These are phyloP conservation scores for Anhinga anhinga DNA, from an alignment of 2,113 vertebrate species.

Conservation along the genomic window DNA sequence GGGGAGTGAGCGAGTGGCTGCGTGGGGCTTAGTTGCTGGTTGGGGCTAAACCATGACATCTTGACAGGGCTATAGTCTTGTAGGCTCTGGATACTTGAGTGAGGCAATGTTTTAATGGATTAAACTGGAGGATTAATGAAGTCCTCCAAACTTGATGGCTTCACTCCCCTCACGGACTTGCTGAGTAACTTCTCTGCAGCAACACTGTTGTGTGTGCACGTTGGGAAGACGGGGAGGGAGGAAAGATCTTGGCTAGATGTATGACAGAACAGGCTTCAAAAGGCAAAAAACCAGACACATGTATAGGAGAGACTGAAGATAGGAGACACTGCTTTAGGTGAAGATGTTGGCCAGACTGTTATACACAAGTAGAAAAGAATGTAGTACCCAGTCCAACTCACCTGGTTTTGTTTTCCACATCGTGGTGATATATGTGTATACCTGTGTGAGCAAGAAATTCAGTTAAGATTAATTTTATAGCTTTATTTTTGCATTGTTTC, in stretches of 20 bases:
- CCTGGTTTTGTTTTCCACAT: neutral
- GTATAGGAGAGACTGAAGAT: neutral
- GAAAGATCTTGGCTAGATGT: neutral
- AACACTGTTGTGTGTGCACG: neutral
- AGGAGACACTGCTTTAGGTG: neutral
- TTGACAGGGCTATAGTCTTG: neutral
- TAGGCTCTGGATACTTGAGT: neutral
- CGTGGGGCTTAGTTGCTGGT: too few relatives aligned
- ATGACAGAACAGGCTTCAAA: neutral
- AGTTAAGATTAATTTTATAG: neutral
- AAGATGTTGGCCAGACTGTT: neutral
- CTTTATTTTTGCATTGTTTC: neutral
- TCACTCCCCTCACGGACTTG: neutral
- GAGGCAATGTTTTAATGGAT: too few relatives aligned
- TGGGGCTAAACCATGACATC: too few relatives aligned
- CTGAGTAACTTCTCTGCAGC: neutral
- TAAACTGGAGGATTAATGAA: neutral
- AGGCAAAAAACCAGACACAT: neutral
- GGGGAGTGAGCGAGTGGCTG: too few relatives aligned
- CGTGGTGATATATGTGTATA: fast-evolving
- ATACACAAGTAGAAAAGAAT: neutral
- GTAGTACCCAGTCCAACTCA: neutral
- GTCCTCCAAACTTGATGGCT: neutral
- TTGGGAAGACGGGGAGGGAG: neutral
- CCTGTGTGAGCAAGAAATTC: neutral